Base-by-base conservation (phyloP, 2,797 vertebrate genomes). In the Neosalanx taihuensis region DNA sequence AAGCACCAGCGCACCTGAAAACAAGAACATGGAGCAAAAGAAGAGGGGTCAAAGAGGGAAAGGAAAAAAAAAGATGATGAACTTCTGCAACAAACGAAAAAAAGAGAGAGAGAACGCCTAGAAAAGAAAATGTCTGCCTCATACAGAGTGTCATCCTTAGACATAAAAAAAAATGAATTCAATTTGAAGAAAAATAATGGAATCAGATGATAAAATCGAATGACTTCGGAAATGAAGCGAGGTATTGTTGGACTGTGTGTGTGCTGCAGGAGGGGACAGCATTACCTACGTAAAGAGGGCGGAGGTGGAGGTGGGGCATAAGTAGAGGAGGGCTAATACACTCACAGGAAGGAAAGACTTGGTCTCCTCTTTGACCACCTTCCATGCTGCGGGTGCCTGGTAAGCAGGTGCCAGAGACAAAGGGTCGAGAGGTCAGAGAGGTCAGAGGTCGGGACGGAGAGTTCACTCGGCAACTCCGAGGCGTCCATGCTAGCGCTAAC, bases 351-450 rank as follows among this genome's bases (percentile, higher is more conserved):
- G 78, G 89, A 91, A 84, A 90, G 88, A 87, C 90, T 90, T 4
- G 88, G 87, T 84, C 91, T 92, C 92, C 90, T 93, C 91, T 93
- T 93, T 89, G 93, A 91, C 91, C 92, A 87, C 88, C 92, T 92
- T 88, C 83, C 86, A 76, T 93, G 93, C 85, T 90, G 92, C 89
- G 91, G 91, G 76, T 83, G 89, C 93, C 93, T 94, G 93, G 90
- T 90, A 89, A 90, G 87, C 92, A 90, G 92, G 91, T 91, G 86
- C 83, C 91, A 92, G 83, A 91, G 79, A 90, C 80, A 87, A 70
- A 87, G 76, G 18, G 86, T 91, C 84, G 88, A 83, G 76, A 81
- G 72, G 81, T 35, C 66, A 72, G 63, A 82, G 74, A 83, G 74
- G 72, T 84, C 71, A 89, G 75, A 63, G 72, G 70, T 72, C 56